These are phyloP conservation scores for Orestias chungarensis DNA, from an alignment of 2,797 vertebrate genomes.

Conservation along the genomic window DNA sequence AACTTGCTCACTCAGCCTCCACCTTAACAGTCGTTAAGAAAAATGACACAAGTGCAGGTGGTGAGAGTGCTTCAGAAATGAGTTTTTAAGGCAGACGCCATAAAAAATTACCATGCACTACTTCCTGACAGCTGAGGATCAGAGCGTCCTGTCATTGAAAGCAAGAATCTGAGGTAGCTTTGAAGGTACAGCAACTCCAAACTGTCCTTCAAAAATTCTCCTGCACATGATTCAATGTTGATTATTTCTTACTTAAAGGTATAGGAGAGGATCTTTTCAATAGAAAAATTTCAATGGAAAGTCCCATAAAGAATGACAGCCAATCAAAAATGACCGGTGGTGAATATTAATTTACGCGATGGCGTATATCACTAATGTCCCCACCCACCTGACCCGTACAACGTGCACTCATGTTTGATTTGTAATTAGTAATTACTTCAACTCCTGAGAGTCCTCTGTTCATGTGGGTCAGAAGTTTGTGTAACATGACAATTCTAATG, in stretches of 20 bases:
- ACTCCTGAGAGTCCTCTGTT: too few relatives aligned
- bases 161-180: conserved; percentile 30
- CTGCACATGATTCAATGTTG: neutral
- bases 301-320: too few relatives aligned
- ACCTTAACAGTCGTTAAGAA: conserved; percentile 70
- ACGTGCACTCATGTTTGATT: too few relatives aligned
- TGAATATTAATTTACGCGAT: too few relatives aligned
- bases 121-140: conserved; percentile 60
- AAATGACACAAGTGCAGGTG: conserved; percentile 63
- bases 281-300: too few relatives aligned
- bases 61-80: conserved; percentile 60
- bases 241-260: conserved; percentile 15
- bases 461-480: too few relatives aligned
- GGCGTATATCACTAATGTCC: too few relatives aligned
- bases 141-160: conserved; percentile 50
- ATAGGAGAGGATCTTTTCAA: neutral
- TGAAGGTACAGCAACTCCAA: conserved; percentile 1
- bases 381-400: too few relatives aligned
- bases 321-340: too few relatives aligned
- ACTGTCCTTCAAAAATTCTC: conserved; percentile 37
- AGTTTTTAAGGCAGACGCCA: conserved; percentile 63
- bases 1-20: conserved; percentile 53
- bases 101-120: conserved; percentile 55
- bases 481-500: too few relatives aligned
- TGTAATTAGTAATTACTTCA: too few relatives aligned